Base-by-base conservation (phyloP, 2,113 vertebrate species). In the Halcyon senegalensis region DNA sequence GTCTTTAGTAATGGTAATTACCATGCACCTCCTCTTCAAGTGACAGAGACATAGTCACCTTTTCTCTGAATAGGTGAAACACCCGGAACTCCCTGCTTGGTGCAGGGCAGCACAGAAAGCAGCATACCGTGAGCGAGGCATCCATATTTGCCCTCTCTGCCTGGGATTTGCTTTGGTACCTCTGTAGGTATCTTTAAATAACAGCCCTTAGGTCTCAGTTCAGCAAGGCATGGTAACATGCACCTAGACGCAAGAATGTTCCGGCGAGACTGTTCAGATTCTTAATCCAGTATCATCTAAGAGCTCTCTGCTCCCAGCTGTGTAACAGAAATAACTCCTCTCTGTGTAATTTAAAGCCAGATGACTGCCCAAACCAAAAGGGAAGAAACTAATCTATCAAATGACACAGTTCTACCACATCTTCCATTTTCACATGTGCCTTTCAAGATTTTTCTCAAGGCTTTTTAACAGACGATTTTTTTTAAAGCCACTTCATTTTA, bases 71-170 rank as follows among this genome's bases (percentile, higher is more conserved):
- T 23, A 41, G 7, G 3, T 37, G 20, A 84, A 87, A 43, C 23
- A 56, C 5, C n/a, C 13, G 0, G n/a, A 92, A 74, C 19, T 28
- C 39, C 78, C 39, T 81, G 25, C 64, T 79, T 82, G 31, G 31
- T 76, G 21, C 11, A 81, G 68, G 30, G 31, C 48, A 84, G 39
- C 35, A 75, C 37, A 79, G 35, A 68, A 44, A 80, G 28, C 21
- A 90, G 44, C 10, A 31, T 16, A 83, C 48, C 5, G 2, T 31
- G 15, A 84, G 33, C 5, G 5, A 51, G n/a, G 31, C 8, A 33
- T 20, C 25, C 2, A 1, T 13, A 12, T n/a, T 78, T 1, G 1
- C 24, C 16, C 24, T 2, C 44, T 41, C 46, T 51, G 30, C 25
- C 11, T 43, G 51, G 24, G n/a, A 64, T 59, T 50, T 89, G 23